These are phyloP conservation scores for Goniozus legneri DNA, from an alignment of 1,140 invertebrate genomes.

Conservation along the genomic window DNA sequence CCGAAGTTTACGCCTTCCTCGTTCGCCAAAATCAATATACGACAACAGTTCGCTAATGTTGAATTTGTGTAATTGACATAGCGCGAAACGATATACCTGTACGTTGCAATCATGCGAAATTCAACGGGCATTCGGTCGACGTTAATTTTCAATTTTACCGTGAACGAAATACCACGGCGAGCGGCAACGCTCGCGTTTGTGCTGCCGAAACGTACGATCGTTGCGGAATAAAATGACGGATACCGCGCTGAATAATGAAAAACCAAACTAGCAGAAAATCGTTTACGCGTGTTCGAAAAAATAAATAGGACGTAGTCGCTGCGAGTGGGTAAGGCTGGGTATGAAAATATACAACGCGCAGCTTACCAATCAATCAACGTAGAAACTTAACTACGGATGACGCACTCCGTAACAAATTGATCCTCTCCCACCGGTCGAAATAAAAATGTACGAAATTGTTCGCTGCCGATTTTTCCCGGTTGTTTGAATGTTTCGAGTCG, in stretches of 20 bases:
- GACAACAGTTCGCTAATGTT: slow-evolving; percentile 22
- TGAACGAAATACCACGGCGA: slow-evolving; percentile 17
- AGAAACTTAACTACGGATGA: too few species aligned
- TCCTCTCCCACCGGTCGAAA: too few species aligned
- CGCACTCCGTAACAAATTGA: too few species aligned
- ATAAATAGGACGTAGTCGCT: too few species aligned
- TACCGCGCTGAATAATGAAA: slow-evolving; percentile 21
- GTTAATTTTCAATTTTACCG: slow-evolving; percentile 27
- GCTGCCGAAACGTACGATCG: slow-evolving; percentile 22
- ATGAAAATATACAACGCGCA: too few species aligned
- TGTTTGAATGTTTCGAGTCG: too few species aligned
- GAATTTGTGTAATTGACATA: slow-evolving; percentile 28
- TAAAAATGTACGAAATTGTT: too few species aligned
- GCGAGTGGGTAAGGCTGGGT: too few species aligned
- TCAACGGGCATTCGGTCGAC: slow-evolving; percentile 20
- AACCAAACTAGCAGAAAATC: slow-evolving; percentile 19
- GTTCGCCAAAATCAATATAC: slow-evolving; percentile 25
- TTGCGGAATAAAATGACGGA: slow-evolving; percentile 20
- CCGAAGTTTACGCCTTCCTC: slow-evolving; percentile 8
- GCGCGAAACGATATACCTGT: slow-evolving; percentile 33
- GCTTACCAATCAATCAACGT: too few species aligned
- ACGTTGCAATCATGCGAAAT: slow-evolving; percentile 23
- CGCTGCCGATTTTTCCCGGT: too few species aligned
- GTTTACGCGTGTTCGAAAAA: too few species aligned
- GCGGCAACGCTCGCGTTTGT: slow-evolving; percentile 5